These are phyloP conservation scores for Ammodytes marinus DNA, from an alignment of 2,113 vertebrate genomes.

Conservation along the genomic window DNA sequence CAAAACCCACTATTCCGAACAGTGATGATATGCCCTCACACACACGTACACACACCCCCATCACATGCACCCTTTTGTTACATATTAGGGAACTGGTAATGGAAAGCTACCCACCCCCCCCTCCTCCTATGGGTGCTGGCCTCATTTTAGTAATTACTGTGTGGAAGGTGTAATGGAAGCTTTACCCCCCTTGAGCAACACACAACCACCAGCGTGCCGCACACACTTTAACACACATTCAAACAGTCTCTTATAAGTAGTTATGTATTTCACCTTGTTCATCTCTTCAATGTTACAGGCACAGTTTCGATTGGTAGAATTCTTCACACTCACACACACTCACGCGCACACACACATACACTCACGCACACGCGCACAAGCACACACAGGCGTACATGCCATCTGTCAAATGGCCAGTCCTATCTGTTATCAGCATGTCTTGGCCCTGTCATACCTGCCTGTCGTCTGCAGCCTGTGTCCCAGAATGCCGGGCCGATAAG, in stretches of 20 bases:
- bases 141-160: constrained; percentile 69
- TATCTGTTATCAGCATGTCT: constrained; percentile 71
- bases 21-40: constrained; percentile 22
- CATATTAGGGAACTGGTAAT: constrained; percentile 51
- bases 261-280: constrained; percentile 10
- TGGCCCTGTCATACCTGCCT: constrained; percentile 70
- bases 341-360: constrained; percentile 12
- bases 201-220: constrained; percentile 14
- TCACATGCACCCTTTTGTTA: constrained; percentile 31
- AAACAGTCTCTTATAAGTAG: constrained; percentile 1
- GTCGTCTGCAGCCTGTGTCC: constrained; percentile 74
- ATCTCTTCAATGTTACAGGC: constrained; percentile 15
- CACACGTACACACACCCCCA: not conserved
- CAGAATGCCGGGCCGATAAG: constrained; percentile 69
- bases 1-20: constrained; percentile 25
- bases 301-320: not conserved
- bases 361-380: constrained; percentile 24
- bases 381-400: constrained; percentile 26
- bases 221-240: constrained; percentile 14
- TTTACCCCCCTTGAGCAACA: constrained; percentile 32
- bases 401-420: constrained; percentile 53
- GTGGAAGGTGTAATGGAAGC: constrained; percentile 67
- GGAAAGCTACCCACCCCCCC: constrained; percentile 41
- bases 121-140: constrained; percentile 50
- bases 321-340: constrained; percentile 14